A percentile compares a stretch with the other conserved stretches of the same genome.
phyloP scores from a whole-genome alignment of 2,888 invertebrate genomes.

The Elegia similella region DNA sequence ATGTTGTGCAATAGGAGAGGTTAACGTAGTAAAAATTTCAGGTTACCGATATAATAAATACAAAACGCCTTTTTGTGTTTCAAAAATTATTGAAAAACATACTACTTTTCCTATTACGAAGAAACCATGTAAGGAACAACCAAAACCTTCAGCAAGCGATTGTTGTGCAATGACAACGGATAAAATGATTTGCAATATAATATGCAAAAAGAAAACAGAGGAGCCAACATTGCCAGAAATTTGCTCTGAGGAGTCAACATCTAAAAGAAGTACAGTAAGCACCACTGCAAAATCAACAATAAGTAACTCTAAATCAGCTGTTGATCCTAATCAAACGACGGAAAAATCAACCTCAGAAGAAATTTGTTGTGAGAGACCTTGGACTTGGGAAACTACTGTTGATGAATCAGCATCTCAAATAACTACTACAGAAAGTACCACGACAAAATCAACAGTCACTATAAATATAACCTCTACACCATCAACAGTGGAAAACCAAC shows the following conservation, averaged over 20 bases:
- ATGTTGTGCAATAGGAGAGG: not conserved
- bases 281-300: not conserved
- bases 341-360: no score
- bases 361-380: not conserved
- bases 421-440: not conserved
- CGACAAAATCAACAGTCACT: not conserved
- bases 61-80: conserved; percentile 31
- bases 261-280: not conserved
- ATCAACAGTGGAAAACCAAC: not conserved
- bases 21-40: conserved; percentile 22
- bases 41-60: conserved; percentile 39
- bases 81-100: conserved; percentile 1
- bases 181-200: no score
- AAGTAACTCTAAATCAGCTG: no score
- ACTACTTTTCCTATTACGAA: not conserved
- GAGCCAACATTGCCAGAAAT: not conserved
- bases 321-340: no score
- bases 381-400: not conserved
- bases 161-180: no score
- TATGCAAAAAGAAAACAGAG: no score
- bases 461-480: not conserved
- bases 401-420: not conserved
- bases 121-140: not conserved
- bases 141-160: no score
- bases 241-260: not conserved